Conservation (phyloP, 2,888 invertebrate genomes). For the Epiblema foenella region DNA sequence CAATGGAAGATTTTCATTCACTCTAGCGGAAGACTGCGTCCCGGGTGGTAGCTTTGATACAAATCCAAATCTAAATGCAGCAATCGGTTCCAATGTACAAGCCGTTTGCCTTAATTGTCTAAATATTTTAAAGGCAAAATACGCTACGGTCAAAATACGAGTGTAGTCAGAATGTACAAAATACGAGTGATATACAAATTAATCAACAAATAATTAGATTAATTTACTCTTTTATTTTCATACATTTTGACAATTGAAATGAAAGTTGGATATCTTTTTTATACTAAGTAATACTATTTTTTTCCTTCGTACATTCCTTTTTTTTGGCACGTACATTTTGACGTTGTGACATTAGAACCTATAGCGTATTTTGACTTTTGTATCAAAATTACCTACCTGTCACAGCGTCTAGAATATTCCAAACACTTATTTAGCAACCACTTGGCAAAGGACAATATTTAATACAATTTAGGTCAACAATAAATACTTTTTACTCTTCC, state of each 20-base stretch:
- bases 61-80: background rate
- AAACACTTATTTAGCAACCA: background rate
- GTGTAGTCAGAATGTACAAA: background rate
- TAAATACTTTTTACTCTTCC: background rate
- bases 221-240: background rate
- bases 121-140: constrained; percentile 1
- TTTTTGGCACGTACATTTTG: background rate
- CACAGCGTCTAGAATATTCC: background rate
- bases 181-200: background rate
- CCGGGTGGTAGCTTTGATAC: background rate
- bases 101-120: background rate
- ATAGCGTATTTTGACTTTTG: background rate
- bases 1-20: background rate
- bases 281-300: background rate
- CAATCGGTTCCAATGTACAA: background rate
- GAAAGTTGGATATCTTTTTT: background rate
- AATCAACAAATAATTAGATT: background rate
- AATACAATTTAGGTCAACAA: background rate
- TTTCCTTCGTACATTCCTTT: background rate
- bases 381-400: constrained; percentile 1
- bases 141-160: background rate
- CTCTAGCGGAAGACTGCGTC: constrained; percentile 6
- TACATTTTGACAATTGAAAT: background rate
- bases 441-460: constrained; percentile 1
- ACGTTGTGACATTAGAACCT: background rate